phyloP scores from a whole-genome alignment of 2,888 invertebrate species.

The Noctua fimbriata region DNA sequence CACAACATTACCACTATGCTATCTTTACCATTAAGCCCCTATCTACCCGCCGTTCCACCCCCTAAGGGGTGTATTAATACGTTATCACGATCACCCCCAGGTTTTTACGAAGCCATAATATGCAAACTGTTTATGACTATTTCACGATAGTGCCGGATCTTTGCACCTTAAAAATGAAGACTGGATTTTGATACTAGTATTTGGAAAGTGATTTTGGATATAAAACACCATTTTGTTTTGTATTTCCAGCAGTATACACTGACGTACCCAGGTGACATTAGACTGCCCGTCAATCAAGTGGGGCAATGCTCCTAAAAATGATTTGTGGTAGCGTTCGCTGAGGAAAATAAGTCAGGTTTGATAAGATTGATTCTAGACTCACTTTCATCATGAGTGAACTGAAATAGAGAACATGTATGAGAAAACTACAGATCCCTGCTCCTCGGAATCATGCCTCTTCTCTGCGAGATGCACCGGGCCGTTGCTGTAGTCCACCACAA shows the following conservation, averaged over 20 bases:
- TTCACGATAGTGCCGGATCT: constrained; percentile 31
- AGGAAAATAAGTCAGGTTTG: neutral
- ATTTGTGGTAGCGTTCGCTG: neutral
- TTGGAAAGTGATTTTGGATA: neutral
- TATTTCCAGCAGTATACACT: neutral
- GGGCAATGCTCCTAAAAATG: neutral
- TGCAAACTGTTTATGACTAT: constrained; percentile 59
- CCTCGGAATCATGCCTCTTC: neutral
- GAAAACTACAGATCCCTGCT: neutral
- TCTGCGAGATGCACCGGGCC: neutral
- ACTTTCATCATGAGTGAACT: neutral
- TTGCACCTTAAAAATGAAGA: constrained; percentile 3
- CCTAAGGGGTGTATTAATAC: constrained; percentile 25
- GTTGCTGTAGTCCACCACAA: neutral
- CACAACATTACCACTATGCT: constrained; percentile 55
- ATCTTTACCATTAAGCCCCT: constrained; percentile 61
- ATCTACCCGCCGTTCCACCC: constrained; percentile 39
- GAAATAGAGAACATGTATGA: neutral
- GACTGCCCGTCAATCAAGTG: no score
- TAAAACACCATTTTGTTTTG: neutral
- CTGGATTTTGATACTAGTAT: constrained; percentile 6
- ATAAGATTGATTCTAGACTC: neutral
- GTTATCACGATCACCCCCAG: constrained; percentile 55
- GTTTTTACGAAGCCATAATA: constrained; percentile 64
- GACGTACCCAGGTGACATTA: no score